A percentile compares a stretch with the other conserved stretches of the same genome.
These are phyloP conservation scores for Furnarius figulus DNA, from an alignment of 2,113 vertebrate genomes.

Conservation along the genomic window DNA sequence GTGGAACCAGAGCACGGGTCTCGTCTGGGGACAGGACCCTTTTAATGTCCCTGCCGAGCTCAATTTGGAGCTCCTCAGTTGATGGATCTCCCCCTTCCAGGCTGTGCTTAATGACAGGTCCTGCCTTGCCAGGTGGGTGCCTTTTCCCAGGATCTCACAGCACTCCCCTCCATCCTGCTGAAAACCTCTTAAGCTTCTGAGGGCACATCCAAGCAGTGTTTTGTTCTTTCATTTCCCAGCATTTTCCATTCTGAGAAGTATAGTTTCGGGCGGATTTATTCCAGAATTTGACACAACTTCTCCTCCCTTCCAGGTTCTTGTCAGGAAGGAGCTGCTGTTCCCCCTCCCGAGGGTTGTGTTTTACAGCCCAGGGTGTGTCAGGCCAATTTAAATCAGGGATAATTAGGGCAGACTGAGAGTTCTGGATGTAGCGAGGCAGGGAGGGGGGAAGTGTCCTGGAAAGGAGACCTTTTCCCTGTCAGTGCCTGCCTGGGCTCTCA, in stretches of 20 bases:
- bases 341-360: neutral
- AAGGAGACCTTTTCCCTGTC: neutral
- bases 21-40: neutral
- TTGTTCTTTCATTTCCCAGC: constrained; percentile 1
- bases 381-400: constrained; percentile 1
- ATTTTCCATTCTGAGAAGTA: constrained; percentile 53
- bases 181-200: constrained; percentile 20
- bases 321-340: constrained; percentile 34
- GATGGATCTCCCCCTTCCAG: neutral
- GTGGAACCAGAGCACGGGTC: neutral
- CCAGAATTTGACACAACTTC: constrained; percentile 8
- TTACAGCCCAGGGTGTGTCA: neutral
- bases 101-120: neutral
- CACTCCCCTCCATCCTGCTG: neutral
- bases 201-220: neutral
- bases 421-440: neutral
- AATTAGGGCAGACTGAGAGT: neutral
- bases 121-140: constrained; percentile 9
- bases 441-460: neutral
- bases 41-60: neutral
- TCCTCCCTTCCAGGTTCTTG: constrained; percentile 50
- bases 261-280: constrained; percentile 5
- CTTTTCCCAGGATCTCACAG: constrained; percentile 6
- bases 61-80: neutral
- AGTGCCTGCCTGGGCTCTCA: neutral